A percentile compares a stretch with the other conserved stretches of the same genome.
Evolutionary conservation across 2,113 vertebrate species (phyloP).

Genomic region (Urocynchramus pylzowi): DNA sequence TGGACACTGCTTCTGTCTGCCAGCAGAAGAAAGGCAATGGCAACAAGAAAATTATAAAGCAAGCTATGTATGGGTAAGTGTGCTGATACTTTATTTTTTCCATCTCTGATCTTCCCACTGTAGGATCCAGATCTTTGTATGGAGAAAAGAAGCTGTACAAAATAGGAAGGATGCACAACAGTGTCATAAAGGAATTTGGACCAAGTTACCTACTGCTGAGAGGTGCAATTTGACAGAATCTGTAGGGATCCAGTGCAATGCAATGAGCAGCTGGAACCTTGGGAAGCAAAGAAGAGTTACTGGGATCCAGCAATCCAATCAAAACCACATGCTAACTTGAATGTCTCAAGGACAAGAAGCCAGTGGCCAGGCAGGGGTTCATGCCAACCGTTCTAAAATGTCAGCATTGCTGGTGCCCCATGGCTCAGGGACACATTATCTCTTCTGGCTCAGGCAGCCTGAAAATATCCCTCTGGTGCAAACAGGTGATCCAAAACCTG

Average conservation of each 20-base stretch:
- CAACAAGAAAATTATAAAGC: not conserved
- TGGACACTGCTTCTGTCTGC: not conserved
- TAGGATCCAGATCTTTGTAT: not conserved
- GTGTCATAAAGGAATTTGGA: not conserved
- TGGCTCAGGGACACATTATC: not conserved
- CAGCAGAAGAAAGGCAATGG: not conserved
- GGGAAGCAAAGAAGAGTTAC: not conserved
- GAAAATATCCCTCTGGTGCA: conserved; percentile 15
- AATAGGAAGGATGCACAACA: not conserved
- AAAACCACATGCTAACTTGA: not conserved
- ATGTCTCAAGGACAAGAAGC: conserved; percentile 13
- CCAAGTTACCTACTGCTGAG: not conserved
- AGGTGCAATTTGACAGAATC: not conserved
- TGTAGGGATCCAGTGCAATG: too few relatives aligned
- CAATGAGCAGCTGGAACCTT: not conserved
- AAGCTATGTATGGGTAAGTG: not conserved
- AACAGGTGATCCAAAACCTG: not conserved
- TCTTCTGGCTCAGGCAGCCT: conserved; percentile 14
- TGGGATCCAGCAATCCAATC: not conserved
- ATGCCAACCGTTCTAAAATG: not conserved
- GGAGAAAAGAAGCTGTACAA: not conserved
- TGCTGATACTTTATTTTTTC: not conserved
- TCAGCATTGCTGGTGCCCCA: not conserved
- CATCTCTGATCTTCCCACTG: not conserved
- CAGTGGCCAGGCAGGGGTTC: not conserved